These are phyloP conservation scores for Neopipo cinnamomea DNA, from an alignment of 2,113 vertebrate genomes.

Conservation along the genomic window DNA sequence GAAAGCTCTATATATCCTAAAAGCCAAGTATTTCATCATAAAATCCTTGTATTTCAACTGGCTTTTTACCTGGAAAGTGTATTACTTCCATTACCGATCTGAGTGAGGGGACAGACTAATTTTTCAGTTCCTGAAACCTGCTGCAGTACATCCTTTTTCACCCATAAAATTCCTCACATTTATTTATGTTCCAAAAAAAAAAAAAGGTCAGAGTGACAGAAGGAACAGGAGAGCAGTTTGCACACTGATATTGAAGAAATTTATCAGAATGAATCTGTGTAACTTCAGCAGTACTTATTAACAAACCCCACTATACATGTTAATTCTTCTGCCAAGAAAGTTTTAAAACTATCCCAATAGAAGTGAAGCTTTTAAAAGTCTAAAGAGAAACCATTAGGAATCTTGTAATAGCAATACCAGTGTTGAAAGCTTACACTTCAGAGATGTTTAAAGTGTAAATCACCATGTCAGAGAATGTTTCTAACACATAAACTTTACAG, in stretches of 20 bases:
- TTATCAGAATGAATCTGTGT: neutral
- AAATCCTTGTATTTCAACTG: conserved; percentile 1
- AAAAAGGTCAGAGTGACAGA: neutral
- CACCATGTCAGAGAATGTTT: neutral
- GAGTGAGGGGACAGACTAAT: neutral
- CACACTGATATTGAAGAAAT: neutral
- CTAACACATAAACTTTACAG: neutral
- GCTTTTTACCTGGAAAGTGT: neutral
- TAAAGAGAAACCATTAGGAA: neutral
- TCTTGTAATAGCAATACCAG: neutral
- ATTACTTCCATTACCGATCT: neutral
- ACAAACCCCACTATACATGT: neutral
- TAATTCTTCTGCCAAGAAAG: neutral
- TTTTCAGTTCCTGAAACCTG: conserved; percentile 33
- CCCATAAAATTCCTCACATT: neutral
- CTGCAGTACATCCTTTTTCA: neutral
- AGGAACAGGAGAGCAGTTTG: conserved; percentile 17
- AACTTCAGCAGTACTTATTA: conserved; percentile 7
- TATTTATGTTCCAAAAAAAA: neutral
- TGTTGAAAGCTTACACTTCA: neutral
- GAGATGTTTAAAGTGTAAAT: neutral
- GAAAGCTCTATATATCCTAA: neutral
- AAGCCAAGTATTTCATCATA: neutral
- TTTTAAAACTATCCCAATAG: neutral
- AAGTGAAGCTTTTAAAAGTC: neutral